Conservation (phyloP, 2,797 vertebrate genomes). For the Bradypodion pumilum region DNA sequence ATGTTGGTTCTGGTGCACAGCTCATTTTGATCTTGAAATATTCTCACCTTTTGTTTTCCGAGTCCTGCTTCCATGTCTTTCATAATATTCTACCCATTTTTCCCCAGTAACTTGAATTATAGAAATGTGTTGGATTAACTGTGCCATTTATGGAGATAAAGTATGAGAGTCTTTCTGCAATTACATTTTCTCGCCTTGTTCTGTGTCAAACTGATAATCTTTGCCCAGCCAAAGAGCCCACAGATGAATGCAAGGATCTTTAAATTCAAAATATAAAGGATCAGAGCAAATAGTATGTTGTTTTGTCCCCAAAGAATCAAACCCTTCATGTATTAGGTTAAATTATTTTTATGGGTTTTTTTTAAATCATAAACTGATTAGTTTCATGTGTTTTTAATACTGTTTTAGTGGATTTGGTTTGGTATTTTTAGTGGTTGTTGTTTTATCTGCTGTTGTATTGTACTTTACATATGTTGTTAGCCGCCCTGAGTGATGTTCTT, state of each 20-base stretch:
- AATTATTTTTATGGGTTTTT: too few species aligned
- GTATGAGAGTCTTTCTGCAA: neutral
- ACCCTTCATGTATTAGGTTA: neutral
- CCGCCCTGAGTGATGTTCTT: too few species aligned
- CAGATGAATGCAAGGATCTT: neutral
- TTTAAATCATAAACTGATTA: too few species aligned
- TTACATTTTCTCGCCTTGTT: neutral
- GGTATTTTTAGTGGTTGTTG: too few species aligned
- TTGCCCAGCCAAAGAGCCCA: neutral
- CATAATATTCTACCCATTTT: neutral
- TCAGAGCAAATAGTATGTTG: neutral
- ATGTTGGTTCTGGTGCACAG: neutral
- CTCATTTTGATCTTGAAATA: neutral
- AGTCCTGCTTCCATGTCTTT: neutral
- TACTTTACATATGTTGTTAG: too few species aligned
- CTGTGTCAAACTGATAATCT: neutral
- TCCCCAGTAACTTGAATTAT: neutral
- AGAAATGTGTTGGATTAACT: neutral
- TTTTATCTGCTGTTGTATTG: too few species aligned
- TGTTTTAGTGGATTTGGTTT: too few species aligned
- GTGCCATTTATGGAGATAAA: neutral
- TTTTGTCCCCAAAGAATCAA: neutral
- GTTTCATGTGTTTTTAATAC: too few species aligned
- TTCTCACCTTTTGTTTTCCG: neutral
- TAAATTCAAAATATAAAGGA: neutral